Base-by-base conservation (phyloP, 2,797 vertebrate genomes). In the Aulostomus chinensis region DNA sequence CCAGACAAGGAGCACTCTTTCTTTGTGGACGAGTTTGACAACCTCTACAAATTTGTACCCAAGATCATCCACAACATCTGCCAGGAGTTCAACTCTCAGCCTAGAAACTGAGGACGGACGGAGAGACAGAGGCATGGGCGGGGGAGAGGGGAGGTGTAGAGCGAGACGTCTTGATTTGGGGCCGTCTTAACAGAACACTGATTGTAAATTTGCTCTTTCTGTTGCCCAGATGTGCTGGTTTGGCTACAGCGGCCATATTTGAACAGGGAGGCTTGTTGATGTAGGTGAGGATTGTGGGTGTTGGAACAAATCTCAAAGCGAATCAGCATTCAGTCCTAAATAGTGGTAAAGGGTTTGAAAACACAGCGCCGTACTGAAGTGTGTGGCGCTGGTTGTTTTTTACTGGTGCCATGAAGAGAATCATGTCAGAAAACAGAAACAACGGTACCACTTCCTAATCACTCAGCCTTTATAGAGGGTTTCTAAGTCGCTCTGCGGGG, bases 21-120 rank as follows among this genome's bases (percentile, higher is more conserved):
- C 90, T 99, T 99, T 0, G 96, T 98, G 68, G 96, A 99, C 3
- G 97, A 99, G 76, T 99, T 99, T 38, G 96, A 99, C 86, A 91
- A 91, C 82, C 94, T 99, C 41, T 93, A 97, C 85, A 91, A 84
- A 58, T 91, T 89, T 2, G 96, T 98, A 13, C 80, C 95, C 38
- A 94, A 88, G 75, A 94, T 99, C 72, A 93, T 98, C 72, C 85
- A 92, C 89, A 99, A 98, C 84, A 98, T 99, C 85, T 99, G 97
- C 81, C 92, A 92, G 63, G 97, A 99, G 79, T 99, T 98, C 87
- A 99, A 99, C 85, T 95, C 95, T 8, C 97, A 95, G 84, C 97
- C 97, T 33, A 91, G 94, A 67, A 98, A 99, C 88, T 99, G 88
- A 96, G 24, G 57, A 32, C 2, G 0, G 12, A 15, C 2, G n/a